Evolutionary conservation across 2,113 vertebrate genomes (phyloP).

Genomic region (Phaethon lepturus): DNA sequence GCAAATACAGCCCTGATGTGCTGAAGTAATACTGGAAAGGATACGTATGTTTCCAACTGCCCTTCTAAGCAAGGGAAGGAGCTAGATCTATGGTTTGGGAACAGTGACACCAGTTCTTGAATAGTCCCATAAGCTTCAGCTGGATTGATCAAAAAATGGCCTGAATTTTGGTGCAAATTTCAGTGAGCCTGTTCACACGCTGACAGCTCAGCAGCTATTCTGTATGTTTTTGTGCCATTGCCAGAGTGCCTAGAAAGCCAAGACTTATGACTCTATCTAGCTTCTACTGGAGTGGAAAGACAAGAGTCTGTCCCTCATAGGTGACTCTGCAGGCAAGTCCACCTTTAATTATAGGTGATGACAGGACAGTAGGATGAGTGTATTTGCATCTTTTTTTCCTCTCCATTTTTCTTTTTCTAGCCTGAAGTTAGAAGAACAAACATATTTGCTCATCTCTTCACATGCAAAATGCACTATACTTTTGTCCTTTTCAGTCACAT

Average conservation of each 20-base stretch:
- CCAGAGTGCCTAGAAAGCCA: not conserved
- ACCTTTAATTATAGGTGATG: not conserved
- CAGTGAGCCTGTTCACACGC: fast-evolving
- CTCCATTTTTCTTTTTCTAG: not conserved
- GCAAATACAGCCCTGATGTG: not conserved
- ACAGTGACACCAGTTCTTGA: not conserved
- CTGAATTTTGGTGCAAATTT: not conserved
- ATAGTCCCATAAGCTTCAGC: not conserved
- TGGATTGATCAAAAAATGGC: not conserved
- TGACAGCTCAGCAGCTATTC: not conserved
- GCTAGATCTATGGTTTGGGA: not conserved
- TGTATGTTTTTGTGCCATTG: fast-evolving
- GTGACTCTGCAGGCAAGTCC: not conserved
- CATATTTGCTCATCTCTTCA: not conserved
- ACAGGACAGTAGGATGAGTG: not conserved
- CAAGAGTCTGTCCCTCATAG: not conserved
- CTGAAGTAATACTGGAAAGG: not conserved
- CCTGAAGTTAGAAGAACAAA: not conserved
- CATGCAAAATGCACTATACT: not conserved
- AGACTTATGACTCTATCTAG: not conserved
- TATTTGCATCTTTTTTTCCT: not conserved
- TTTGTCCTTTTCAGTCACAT: not conserved
- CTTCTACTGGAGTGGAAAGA: not conserved
- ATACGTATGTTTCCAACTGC: fast-evolving
- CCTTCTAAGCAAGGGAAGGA: not conserved